Percentiles rank a stretch among this genome's conserved stretches.
Conservation (phyloP, 1,140 invertebrate species). For the Antheraea mylitta region DNA sequence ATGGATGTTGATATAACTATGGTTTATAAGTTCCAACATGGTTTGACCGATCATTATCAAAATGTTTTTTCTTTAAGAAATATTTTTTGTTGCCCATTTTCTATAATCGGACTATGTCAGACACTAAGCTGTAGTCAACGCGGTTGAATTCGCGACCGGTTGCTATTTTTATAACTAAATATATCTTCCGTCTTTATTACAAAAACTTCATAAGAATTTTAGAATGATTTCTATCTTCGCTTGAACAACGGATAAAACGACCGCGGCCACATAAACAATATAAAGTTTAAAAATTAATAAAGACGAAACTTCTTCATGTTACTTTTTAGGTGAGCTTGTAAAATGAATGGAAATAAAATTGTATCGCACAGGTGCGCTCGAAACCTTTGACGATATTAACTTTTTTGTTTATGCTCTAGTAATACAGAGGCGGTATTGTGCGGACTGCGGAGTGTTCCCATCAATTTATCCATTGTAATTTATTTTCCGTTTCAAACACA, state of each 20-base stretch:
- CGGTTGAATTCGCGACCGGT: no score
- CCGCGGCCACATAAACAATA: slow-evolving; percentile 67
- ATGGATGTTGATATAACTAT: no score
- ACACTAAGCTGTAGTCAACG: no score
- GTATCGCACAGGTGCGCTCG: slow-evolving; percentile 72
- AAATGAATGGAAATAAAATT: slow-evolving; percentile 77
- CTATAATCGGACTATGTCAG: no score
- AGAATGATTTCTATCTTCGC: slow-evolving; percentile 10
- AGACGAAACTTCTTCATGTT: slow-evolving; percentile 67
- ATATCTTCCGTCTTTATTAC: no score
- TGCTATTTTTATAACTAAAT: no score
- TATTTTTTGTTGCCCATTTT: no score
- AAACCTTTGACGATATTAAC: slow-evolving; percentile 75
- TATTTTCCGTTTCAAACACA: not conserved
- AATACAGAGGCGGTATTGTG: slow-evolving; percentile 32
- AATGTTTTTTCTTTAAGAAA: no score
- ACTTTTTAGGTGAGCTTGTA: slow-evolving; percentile 74
- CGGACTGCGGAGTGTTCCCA: slow-evolving; percentile 9
- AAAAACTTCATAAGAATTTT: not conserved
- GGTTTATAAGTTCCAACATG: no score
- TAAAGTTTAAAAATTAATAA: slow-evolving; percentile 78
- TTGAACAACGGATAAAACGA: slow-evolving; percentile 47
- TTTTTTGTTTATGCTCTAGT: slow-evolving; percentile 61
- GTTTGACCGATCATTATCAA: no score
- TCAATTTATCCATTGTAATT: slow-evolving; percentile 11